Evolutionary conservation across 2,888 invertebrate genomes (phyloP), one percentile per base, ranked within the genome.

Genomic region (Malacosoma neustria): DNA sequence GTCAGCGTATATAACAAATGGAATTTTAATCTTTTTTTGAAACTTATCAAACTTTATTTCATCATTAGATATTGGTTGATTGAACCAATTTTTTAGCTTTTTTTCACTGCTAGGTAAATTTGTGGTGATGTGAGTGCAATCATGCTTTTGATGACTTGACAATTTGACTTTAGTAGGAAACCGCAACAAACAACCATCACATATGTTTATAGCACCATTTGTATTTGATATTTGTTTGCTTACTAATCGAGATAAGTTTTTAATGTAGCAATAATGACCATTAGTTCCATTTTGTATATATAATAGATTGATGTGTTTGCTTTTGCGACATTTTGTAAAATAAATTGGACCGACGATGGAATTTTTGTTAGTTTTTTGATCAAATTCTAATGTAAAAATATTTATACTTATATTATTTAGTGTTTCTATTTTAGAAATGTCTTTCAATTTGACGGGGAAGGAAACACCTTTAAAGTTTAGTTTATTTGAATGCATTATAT

Each of bases 171-270:
- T 14, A 11, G 36, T 36, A 1, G 39, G 14, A 31, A 39, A 39
- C 14, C 30, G 14, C 11, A 36, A 11, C 34, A 36, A 36, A 34
- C 36, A 39, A 1, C 39, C 39, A 34, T 36, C 36, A 34, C 39
- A 39, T 11, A 36, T 39, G 14, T 39, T 12, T 9, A 39, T 34
- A 22, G 33, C 36, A 22, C 33, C 15, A 2, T 39, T n/a, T n/a
- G n/a, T n/a, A 15, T 29, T 13, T 30, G 35, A 33, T 11, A 39
- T 33, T 36, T 39, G 39, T 15, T 22, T 33, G 4, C 39, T 35
- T 5, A 39, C 39, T 12, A 39, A 29, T 7, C 39, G 33, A 1
- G 35, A 39, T 12, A 39, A 32, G 13, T 39, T 40, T 37, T 39
- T 15, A 6, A 15, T 15, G 15, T 15, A 15, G 15, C 15, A 15